phyloP scores from a whole-genome alignment of 2,888 invertebrate species.

The Heteromurus nitidus region DNA sequence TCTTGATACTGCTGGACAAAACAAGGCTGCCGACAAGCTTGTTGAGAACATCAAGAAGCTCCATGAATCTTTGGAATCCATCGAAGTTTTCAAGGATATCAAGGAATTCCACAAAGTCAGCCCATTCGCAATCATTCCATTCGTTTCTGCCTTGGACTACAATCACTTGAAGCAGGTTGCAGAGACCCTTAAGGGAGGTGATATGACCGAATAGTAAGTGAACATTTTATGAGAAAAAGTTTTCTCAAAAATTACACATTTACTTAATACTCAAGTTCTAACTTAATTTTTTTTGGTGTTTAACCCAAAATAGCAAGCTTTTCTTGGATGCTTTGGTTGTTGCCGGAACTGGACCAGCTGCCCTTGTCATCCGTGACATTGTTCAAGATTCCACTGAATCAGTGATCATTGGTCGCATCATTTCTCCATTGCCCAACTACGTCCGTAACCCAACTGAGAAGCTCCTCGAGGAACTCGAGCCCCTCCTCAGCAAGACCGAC shows the following conservation, averaged over 20 bases:
- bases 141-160: conserved; percentile 70
- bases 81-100: conserved; percentile 67
- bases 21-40: conserved; percentile 65
- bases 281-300: not conserved
- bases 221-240: not conserved
- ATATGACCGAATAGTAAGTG: conserved; percentile 68
- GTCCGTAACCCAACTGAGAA: conserved; percentile 73
- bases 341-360: conserved; percentile 72
- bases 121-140: conserved; percentile 70
- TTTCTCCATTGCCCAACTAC: conserved; percentile 68
- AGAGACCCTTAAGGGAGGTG: conserved; percentile 67
- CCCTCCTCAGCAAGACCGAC: conserved; percentile 57
- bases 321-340: conserved; percentile 72
- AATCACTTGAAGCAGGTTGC: conserved; percentile 67
- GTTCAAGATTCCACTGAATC: conserved; percentile 63
- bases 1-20: conserved; percentile 65
- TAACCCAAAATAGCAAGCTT: conserved; percentile 71
- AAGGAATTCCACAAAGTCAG: conserved; percentile 71
- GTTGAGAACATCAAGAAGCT: conserved; percentile 67
- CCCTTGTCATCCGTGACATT: conserved; percentile 72
- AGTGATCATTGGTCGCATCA: conserved; percentile 63
- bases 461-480: conserved; percentile 72
- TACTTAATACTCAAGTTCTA: not conserved
- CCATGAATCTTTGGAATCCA: conserved; percentile 66
- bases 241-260: not conserved